These are phyloP conservation scores for Clarias magur DNA, from an alignment of 2,113 vertebrate genomes.

Conservation along the genomic window DNA sequence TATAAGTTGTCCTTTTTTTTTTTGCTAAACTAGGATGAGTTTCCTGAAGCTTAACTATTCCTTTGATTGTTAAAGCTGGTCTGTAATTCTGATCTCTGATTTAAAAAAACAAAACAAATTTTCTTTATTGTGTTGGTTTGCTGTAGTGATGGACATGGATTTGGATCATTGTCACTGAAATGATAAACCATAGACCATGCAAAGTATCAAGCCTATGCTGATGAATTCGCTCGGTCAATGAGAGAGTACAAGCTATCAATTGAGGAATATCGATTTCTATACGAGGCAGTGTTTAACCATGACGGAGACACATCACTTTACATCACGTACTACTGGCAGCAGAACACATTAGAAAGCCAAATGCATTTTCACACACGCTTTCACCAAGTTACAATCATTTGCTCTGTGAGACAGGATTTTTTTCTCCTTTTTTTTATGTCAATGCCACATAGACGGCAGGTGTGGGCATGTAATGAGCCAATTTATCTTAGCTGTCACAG, in stretches of 20 bases:
- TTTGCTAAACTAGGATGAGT: constrained; percentile 70
- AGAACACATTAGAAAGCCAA: constrained; percentile 35
- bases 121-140: neutral
- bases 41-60: constrained; percentile 43
- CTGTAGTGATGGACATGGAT: constrained; percentile 24
- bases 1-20: constrained; percentile 37
- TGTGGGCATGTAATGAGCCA: constrained; percentile 71
- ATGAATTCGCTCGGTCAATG: constrained; percentile 21
- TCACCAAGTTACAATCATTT: constrained; percentile 62
- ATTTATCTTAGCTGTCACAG: constrained; percentile 76
- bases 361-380: constrained; percentile 40
- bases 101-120: neutral
- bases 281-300: constrained; percentile 21
- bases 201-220: constrained; percentile 11
- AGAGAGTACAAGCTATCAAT: constrained; percentile 22
- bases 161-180: constrained; percentile 15
- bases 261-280: constrained; percentile 20
- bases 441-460: constrained; percentile 67
- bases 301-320: constrained; percentile 41
- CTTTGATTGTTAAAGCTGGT: neutral
- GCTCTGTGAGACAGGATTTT: constrained; percentile 59
- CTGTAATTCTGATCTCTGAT: neutral
- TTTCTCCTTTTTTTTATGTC: constrained; percentile 49
- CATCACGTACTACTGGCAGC: constrained; percentile 26
- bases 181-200: constrained; percentile 11